Base-by-base conservation (phyloP, 1,140 invertebrate genomes). In the Zaprionus camerounensis region DNA sequence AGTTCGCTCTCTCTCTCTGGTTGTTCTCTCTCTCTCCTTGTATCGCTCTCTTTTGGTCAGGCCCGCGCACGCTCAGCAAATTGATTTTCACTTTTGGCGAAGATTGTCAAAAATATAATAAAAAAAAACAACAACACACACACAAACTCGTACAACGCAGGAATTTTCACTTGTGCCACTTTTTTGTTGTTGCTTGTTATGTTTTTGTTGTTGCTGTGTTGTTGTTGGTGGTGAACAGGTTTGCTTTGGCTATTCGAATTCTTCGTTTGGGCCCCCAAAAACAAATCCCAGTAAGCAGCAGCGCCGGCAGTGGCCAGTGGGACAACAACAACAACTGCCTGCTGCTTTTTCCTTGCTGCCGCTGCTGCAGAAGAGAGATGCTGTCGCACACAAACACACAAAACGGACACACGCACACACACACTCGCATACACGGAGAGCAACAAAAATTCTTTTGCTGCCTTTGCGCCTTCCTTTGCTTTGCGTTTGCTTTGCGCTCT, bases 121-220 rank as follows among this genome's bases (percentile, higher is more conserved):
- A 86, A 81, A 80, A 71, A 76, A 71, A 61, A 67, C 70, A 68
- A 22, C 15, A 70, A 80, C 58, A 81, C 65, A 76, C 70, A 76
- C 70, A 72, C 74, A 71, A 63, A 65, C 57, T 53, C 64, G 58
- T 41, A 67, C 65, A 74, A 78, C 76, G 69, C 81, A 84, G 85
- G 85, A 88, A 88, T 88, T 88, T 88, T 88, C 85, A 88, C 85
- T 88, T 88, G 85, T 88, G 85, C 85, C 85, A 88, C 85, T 88
- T 88, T 75, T 69, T 78, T 75, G 55, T 56, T 69, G 71, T 78
- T 84, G 51, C 70, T 76, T 84, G 46, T 70, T 69, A 1, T 17
- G 17, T 17, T 17, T 17, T 17, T 17, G 17, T 17, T 17, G 17
- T 17, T 17, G 66, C 3, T 53, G 6, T 71, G 61, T 34, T 49